Conservation (phyloP, 2,888 invertebrate species). For the Ormyrus thymus region DNA sequence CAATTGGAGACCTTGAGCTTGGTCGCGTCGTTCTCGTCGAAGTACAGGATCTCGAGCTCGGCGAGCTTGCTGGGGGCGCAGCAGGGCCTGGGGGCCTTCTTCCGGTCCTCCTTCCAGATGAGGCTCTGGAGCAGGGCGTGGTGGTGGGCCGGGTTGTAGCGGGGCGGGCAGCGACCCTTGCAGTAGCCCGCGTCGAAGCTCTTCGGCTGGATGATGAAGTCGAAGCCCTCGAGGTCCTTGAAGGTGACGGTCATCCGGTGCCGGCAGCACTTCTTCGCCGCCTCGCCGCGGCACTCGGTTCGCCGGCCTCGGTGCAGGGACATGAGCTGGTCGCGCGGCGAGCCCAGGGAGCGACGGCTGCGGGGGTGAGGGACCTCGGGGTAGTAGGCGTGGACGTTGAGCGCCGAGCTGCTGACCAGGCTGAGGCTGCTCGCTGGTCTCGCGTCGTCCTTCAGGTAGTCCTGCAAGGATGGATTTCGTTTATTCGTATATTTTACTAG, state of each 20-base stretch:
- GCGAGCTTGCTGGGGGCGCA: constrained; percentile 83
- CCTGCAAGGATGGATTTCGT: not conserved
- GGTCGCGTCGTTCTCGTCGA: constrained; percentile 79
- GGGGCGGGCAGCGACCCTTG: constrained; percentile 82
- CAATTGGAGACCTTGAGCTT: constrained; percentile 82
- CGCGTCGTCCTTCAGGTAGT: constrained; percentile 52
- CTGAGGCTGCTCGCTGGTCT: constrained; percentile 52
- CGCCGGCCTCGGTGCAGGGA: constrained; percentile 73
- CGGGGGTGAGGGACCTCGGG: not conserved
- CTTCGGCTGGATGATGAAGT: constrained; percentile 82
- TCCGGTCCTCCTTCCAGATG: constrained; percentile 80
- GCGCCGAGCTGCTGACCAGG: constrained; percentile 5
- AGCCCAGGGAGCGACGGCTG: constrained; percentile 25
- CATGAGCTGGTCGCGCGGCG: constrained; percentile 66
- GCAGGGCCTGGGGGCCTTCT: constrained; percentile 79
- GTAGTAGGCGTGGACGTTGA: constrained; percentile 44
- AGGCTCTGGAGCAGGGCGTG: constrained; percentile 83
- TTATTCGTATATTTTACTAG: too few relatives aligned
- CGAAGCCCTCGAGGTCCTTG: constrained; percentile 80
- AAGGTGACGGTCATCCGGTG: constrained; percentile 82
- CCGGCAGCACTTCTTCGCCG: constrained; percentile 79
- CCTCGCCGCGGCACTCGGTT: constrained; percentile 77
- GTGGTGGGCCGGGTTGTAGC: constrained; percentile 83
- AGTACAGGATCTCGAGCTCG: constrained; percentile 81
- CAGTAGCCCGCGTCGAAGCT: constrained; percentile 84